A percentile compares a stretch with the other conserved stretches of the same genome.
Conservation (phyloP, 2,888 invertebrate genomes). For the Lypha dubia region DNA sequence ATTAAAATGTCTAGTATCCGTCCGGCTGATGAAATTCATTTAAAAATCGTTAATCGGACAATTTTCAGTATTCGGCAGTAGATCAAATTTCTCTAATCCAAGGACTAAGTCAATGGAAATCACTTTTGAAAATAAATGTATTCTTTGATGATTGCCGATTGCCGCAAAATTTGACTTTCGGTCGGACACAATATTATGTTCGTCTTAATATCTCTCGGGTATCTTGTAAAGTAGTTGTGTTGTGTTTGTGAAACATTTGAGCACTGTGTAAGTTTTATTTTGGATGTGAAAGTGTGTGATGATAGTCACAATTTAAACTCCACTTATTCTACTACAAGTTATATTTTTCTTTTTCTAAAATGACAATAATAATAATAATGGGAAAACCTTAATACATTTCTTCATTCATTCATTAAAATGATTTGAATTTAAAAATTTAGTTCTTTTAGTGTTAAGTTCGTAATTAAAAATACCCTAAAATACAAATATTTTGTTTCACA, state of each 20-base stretch:
- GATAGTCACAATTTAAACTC: conserved; percentile 67
- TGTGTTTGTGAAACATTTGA: conserved; percentile 33
- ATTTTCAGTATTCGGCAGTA: no score
- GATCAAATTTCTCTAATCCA: no score
- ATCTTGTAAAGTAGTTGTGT: conserved; percentile 8
- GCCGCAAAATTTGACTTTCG: not conserved
- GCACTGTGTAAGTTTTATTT: not conserved
- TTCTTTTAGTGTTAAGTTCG: conserved; percentile 3
- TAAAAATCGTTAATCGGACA: no score
- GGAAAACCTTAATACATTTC: no score
- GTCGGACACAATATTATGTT: not conserved
- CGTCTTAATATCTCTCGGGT: conserved; percentile 33
- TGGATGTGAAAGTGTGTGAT: conserved; percentile 52
- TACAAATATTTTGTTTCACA: conserved; percentile 69
- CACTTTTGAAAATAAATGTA: no score
- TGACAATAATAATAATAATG: conserved; percentile 20
- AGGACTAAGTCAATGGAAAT: no score
- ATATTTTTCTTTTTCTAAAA: conserved; percentile 21
- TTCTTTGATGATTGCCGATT: not conserved
- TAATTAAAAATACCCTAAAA: conserved; percentile 61
- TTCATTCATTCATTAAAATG: conserved; percentile 25
- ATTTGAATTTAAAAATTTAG: conserved; percentile 31
- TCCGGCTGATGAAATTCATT: not conserved
- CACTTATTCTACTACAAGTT: conserved; percentile 54
- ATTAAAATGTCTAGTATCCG: not conserved